Percentiles rank a stretch among this genome's conserved stretches.
phyloP scores from a whole-genome alignment of 1,140 invertebrate genomes.

The Dryas iulia region DNA sequence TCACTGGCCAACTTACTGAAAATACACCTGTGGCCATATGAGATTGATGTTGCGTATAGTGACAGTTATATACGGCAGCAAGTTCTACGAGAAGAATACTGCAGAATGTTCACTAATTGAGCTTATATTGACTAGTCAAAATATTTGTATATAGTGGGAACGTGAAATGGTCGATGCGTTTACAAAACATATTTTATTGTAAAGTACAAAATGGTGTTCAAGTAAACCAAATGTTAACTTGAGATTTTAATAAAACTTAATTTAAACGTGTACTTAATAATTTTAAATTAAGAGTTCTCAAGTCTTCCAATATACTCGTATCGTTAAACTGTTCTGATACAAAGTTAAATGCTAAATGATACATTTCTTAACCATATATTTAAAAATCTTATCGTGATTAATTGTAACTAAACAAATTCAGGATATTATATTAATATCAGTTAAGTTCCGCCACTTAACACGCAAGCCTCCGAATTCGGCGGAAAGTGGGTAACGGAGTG shows the following conservation, averaged over 20 bases:
- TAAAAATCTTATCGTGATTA: too few relatives aligned
- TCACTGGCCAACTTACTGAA: not conserved
- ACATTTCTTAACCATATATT: too few relatives aligned
- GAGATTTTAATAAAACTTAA: not conserved
- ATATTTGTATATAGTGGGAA: not conserved
- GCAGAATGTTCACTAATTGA: not conserved
- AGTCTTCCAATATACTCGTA: not conserved
- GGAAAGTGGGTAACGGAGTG: too few relatives aligned
- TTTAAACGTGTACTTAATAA: not conserved
- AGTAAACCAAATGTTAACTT: not conserved
- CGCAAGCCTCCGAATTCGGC: too few relatives aligned
- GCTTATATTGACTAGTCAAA: constrained; percentile 1
- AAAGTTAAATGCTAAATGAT: not conserved
- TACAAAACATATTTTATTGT: not conserved
- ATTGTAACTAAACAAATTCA: too few relatives aligned
- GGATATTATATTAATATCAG: too few relatives aligned
- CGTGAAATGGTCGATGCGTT: not conserved
- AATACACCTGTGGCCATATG: not conserved
- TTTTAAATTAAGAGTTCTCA: not conserved
- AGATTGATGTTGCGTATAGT: not conserved
- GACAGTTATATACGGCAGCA: not conserved
- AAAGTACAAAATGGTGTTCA: not conserved
- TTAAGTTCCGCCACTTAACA: too few relatives aligned
- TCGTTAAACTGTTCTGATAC: not conserved
- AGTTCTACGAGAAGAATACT: not conserved